Conservation (phyloP, 2,113 vertebrate species). For the Ranitomeya imitator region DNA sequence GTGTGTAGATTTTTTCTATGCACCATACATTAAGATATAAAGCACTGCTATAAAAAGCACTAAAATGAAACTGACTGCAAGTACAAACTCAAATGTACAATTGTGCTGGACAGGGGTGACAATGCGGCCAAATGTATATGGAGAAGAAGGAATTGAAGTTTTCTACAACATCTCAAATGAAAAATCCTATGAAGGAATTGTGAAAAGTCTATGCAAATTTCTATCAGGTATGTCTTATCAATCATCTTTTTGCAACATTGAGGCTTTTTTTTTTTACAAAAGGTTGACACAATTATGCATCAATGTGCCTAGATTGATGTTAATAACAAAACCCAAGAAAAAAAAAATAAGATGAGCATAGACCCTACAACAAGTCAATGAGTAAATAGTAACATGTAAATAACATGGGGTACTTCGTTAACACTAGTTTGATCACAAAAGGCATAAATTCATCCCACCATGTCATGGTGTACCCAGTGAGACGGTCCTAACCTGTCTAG, state of each 20-base stretch:
- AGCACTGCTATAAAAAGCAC: no score
- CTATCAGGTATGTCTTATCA: conserved; percentile 71
- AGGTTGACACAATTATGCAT: background rate
- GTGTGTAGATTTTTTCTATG: no score
- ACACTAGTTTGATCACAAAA: no score
- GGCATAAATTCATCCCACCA: no score
- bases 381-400: no score
- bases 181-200: conserved; percentile 72
- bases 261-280: background rate
- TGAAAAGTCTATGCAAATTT: conserved; percentile 72
- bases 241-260: background rate
- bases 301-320: background rate
- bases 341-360: no score
- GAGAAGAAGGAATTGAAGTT: conserved; percentile 76
- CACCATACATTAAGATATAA: no score
- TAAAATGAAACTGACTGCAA: background rate
- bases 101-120: conserved; percentile 76
- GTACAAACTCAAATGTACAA: background rate
- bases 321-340: background rate
- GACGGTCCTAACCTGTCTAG: no score
- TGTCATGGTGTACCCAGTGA: no score
- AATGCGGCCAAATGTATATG: conserved; percentile 79
- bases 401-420: no score
- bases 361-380: no score
- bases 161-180: conserved; percentile 78